phyloP scores from a whole-genome alignment of 1,140 invertebrate genomes.

The Bicyclus anynana region DNA sequence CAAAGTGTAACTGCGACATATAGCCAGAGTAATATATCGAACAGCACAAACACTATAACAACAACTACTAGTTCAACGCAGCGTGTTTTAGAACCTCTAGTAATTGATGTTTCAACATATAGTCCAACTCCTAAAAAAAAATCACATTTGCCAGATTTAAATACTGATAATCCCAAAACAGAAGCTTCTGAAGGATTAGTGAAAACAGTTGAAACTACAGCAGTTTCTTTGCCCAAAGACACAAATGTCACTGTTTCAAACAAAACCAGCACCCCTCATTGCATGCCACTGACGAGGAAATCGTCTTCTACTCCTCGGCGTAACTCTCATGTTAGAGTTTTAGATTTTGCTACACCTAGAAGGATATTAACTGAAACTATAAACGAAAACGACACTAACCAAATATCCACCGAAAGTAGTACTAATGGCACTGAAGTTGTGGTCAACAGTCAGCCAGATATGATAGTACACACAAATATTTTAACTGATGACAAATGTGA shows the following conservation, averaged over 20 bases:
- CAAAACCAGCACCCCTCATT: slow-evolving; percentile 51
- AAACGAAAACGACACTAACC: slow-evolving; percentile 36
- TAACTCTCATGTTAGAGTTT: slow-evolving; percentile 58
- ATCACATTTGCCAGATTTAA: slow-evolving; percentile 3
- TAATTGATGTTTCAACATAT: slow-evolving; percentile 40
- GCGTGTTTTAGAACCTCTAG: slow-evolving; percentile 33
- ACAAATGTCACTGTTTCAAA: slow-evolving; percentile 23
- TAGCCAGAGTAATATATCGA: slow-evolving; percentile 1
- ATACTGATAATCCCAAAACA: slow-evolving; percentile 9
- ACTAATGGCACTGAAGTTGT: not conserved
- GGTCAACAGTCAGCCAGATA: slow-evolving; percentile 1
- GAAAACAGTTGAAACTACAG: slow-evolving; percentile 48
- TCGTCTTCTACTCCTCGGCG: slow-evolving; percentile 65
- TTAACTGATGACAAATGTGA: not conserved
- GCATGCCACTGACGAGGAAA: slow-evolving; percentile 46
- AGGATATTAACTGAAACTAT: slow-evolving; percentile 56
- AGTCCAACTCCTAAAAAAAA: not conserved
- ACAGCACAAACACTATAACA: slow-evolving; percentile 19
- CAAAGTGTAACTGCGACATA: not conserved
- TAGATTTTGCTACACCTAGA: slow-evolving; percentile 66
- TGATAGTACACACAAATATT: slow-evolving; percentile 17
- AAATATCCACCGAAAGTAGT: slow-evolving; percentile 4
- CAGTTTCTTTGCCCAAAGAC: slow-evolving; percentile 58
- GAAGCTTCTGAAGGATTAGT: slow-evolving; percentile 29
- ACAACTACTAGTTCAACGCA: slow-evolving; percentile 14